Evolutionary conservation across 2,797 vertebrate species (phyloP), one percentile per base, ranked within the genome.

Genomic region (Steatocranus sp.): DNA sequence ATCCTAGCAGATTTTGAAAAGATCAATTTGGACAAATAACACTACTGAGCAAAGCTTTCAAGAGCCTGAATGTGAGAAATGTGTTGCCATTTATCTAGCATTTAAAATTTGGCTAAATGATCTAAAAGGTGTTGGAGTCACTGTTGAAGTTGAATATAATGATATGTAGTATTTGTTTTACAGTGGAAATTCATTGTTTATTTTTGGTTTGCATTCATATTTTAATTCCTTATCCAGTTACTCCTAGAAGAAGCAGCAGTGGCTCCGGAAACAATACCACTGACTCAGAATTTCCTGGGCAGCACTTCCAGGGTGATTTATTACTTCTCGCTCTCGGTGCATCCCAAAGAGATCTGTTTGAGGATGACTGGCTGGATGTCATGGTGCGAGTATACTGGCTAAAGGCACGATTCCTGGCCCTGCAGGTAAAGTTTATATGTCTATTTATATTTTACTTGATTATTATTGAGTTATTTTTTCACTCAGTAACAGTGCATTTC

Each of bases 311-410:
- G 89, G 96, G 96, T 3, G 99, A 99, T 90, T 89, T 98, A 74
- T 93, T 99, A 68, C 96, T 98, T 82, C 89, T 99, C 79, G 97
- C 97, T 0, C 96, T 99, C 3, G 97, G 98, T 1, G 97, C 98
- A 0, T 98, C 98, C 1, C 98, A 99, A 82, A 94, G 93, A n/a
- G 98, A 99, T 86, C 88, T 99, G 25, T 99, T 99, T 89, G 97
- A 96, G 89, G 96, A 96, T 0, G 94, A 94, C 84, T 99, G 99
- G 98, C 89, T 98, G 75, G 96, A 97, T 68, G 97, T 98, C 54
- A 97, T 97, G 56, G 97, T 97, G 51, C 97, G 98, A 0, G 98
- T 99, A 34, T 98, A 99, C 70, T 99, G 99, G 99, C 95, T 99
- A 54, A 99, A 99, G 90, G 98, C 98, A 11, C 96, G 98, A 3